These are phyloP conservation scores for Apotomis betuletana DNA, from an alignment of 2,888 invertebrate genomes.

Conservation along the genomic window DNA sequence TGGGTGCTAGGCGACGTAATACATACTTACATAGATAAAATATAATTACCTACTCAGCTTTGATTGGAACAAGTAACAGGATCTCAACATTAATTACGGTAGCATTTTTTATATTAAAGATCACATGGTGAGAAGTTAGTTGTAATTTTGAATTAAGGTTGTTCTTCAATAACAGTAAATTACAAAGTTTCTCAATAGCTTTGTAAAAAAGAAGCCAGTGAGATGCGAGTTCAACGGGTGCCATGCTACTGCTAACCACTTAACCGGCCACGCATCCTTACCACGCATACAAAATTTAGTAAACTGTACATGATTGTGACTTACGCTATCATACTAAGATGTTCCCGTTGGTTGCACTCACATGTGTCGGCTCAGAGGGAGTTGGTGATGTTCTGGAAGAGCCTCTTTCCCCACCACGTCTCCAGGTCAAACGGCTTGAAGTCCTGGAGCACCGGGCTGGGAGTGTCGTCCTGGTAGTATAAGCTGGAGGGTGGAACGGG, in stretches of 20 bases:
- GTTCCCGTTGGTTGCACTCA: slow-evolving; percentile 51
- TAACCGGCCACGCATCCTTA: neutral
- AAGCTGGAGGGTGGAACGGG: slow-evolving; percentile 78
- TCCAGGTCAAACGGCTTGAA: slow-evolving; percentile 96
- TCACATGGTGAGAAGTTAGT: too few relatives aligned
- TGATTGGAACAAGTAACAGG: too few relatives aligned
- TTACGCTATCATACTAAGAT: slow-evolving; percentile 70
- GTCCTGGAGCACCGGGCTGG: slow-evolving; percentile 87
- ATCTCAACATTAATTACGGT: too few relatives aligned
- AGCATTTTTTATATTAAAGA: too few relatives aligned
- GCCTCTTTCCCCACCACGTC: slow-evolving; percentile 94
- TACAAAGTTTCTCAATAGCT: too few relatives aligned
- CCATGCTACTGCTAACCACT: neutral
- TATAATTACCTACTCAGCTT: too few relatives aligned
- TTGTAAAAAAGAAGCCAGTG: too few relatives aligned
- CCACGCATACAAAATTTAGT: slow-evolving; percentile 66
- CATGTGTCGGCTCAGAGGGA: slow-evolving; percentile 81
- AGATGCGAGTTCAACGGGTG: too few relatives aligned
- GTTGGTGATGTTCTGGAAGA: slow-evolving; percentile 93
- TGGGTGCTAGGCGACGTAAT: too few relatives aligned
- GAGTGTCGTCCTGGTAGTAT: slow-evolving; percentile 89
- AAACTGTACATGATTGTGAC: slow-evolving; percentile 81
- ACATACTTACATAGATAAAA: too few relatives aligned
- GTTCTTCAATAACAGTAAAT: too few relatives aligned
- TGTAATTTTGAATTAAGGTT: too few relatives aligned